phyloP scores from a whole-genome alignment of 2,888 invertebrate genomes.

The Electrophaes corylata region DNA sequence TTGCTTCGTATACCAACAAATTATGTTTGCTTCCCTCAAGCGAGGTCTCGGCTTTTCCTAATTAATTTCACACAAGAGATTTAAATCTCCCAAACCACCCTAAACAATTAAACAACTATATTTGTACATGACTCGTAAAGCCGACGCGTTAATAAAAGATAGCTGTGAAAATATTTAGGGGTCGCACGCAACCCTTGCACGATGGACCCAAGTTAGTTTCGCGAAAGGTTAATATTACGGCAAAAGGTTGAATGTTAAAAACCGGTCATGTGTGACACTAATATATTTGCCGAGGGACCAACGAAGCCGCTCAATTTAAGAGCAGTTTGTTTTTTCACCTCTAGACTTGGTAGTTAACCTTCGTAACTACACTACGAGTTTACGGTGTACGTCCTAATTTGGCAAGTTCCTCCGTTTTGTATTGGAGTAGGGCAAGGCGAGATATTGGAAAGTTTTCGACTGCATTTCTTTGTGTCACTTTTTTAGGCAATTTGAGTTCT shows the following conservation, averaged over 20 bases:
- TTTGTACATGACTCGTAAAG: conserved; percentile 25
- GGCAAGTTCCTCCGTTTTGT: conserved; percentile 24
- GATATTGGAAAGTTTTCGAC: conserved; percentile 35
- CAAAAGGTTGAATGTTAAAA: conserved; percentile 61
- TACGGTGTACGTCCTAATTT: conserved; percentile 34
- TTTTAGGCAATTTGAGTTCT: conserved; percentile 16
- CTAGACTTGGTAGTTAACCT: conserved; percentile 16
- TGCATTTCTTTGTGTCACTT: conserved; percentile 25
- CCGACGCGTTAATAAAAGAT: conserved; percentile 43
- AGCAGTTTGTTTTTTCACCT: conserved; percentile 22
- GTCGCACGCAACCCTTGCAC: conserved; percentile 44
- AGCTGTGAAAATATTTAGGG: conserved; percentile 44
- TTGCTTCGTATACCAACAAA: background rate
- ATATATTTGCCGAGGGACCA: conserved; percentile 40
- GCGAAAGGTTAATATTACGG: conserved; percentile 54
- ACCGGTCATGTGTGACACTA: conserved; percentile 51
- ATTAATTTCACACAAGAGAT: conserved; percentile 40
- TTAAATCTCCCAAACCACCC: conserved; percentile 43
- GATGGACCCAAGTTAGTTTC: conserved; percentile 50
- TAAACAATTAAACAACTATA: conserved; percentile 41
- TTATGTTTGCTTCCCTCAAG: background rate
- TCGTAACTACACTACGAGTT: conserved; percentile 17
- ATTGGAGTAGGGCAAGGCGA: conserved; percentile 36
- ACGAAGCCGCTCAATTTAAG: conserved; percentile 20
- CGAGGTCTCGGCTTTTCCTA: conserved; percentile 10